phyloP scores from a whole-genome alignment of 2,888 invertebrate species.

The Heliconius ismenius region DNA sequence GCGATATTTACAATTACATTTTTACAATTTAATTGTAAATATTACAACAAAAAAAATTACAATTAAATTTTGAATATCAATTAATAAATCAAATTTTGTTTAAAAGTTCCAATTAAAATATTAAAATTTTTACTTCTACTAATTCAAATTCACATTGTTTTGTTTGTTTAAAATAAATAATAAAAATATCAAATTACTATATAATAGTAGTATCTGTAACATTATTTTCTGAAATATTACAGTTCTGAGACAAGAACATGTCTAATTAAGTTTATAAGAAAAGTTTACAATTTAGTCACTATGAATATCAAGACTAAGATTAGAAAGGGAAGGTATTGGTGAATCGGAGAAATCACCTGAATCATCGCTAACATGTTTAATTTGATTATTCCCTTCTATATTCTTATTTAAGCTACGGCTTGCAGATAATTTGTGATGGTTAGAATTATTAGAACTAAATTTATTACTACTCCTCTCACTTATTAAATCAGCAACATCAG shows the following conservation, averaged over 20 bases:
- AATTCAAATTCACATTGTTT: background rate
- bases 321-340: constrained; percentile 72
- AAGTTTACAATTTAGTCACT: constrained; percentile 58
- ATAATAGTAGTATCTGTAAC: background rate
- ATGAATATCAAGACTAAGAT: constrained; percentile 74
- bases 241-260: background rate
- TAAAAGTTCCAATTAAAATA: background rate
- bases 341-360: constrained; percentile 74
- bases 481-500: constrained; percentile 74
- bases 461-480: constrained; percentile 65
- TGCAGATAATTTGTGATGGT: constrained; percentile 45
- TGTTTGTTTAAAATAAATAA: background rate
- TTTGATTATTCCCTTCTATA: constrained; percentile 47
- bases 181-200: background rate
- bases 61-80: background rate
- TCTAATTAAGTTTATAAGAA: background rate
- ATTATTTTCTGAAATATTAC: constrained; percentile 1
- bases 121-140: background rate
- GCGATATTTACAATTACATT: background rate
- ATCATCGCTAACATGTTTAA: constrained; percentile 63
- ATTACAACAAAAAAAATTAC: background rate
- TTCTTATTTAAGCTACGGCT: constrained; percentile 50
- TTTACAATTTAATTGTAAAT: background rate
- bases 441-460: constrained; percentile 41
- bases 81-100: background rate